Evolutionary conservation across 2,888 invertebrate species (phyloP), one percentile per base, ranked within the genome.

Genomic region (Zaprionus bogoriensis): DNA sequence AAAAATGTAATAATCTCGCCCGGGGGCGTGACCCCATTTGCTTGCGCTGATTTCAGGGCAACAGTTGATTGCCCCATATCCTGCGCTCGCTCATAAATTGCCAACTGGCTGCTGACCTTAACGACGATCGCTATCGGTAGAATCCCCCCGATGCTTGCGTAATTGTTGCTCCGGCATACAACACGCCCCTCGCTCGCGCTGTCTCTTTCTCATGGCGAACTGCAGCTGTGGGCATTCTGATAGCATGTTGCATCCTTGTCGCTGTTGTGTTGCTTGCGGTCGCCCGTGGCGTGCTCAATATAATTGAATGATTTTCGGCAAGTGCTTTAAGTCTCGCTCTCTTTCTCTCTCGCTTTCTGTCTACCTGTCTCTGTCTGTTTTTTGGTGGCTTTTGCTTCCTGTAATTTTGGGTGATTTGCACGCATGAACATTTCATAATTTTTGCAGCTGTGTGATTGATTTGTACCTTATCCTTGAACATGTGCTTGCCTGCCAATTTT

Each of bases 291-390:
- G 19, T 55, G 60, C 25, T 32, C 46, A 48, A 62, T 42, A 71
- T 83, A 82, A 86, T 86, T 82, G 81, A 86, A 86, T 84, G 87
- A 86, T 82, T 83, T 82, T 82, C 76, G 76, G 67, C 86, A 80
- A 84, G 86, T 85, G 83, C 47, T 67, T 14, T 41, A n/a, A n/a
- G n/a, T n/a, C n/a, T n/a, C n/a, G n/a, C n/a, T n/a, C n/a, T n/a
- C n/a, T n/a, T n/a, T n/a, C n/a, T n/a, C n/a, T n/a, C n/a, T n/a
- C n/a, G n/a, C n/a, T n/a, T n/a, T n/a, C n/a, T n/a, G n/a, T n/a
- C n/a, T n/a, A n/a, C n/a, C n/a, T n/a, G n/a, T n/a, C n/a, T n/a
- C n/a, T n/a, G n/a, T n/a, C n/a, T n/a, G n/a, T n/a, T n/a, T n/a
- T n/a, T n/a, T n/a, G n/a, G 32, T 55, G 27, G n/a, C 63, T 58